Evolutionary conservation across 2,888 invertebrate species (phyloP).

Genomic region (Drosophila quasianomalipes): DNA sequence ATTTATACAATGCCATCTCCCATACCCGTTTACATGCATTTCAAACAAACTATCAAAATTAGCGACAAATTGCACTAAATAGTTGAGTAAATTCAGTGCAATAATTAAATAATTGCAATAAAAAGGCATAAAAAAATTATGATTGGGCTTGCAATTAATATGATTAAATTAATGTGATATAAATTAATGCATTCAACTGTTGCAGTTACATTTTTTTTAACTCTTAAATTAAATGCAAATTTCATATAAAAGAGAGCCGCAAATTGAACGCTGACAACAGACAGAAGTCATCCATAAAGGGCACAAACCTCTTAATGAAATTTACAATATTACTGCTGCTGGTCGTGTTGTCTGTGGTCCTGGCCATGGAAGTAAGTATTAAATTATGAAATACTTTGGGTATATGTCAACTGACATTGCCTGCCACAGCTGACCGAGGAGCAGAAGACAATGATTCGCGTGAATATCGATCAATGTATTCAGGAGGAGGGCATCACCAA

Average conservation of each 20-base stretch:
- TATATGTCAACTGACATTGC: not conserved
- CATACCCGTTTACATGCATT: not conserved
- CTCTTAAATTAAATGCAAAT: not conserved
- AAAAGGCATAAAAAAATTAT: conserved; percentile 1
- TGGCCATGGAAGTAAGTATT: conserved; percentile 56
- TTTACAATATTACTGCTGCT: conserved; percentile 46
- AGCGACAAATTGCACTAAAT: conserved; percentile 12
- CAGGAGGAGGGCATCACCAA: conserved; percentile 57
- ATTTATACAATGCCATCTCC: not conserved
- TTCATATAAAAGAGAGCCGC: conserved; percentile 51
- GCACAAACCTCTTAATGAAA: conserved; percentile 55
- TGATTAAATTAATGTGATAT: not conserved
- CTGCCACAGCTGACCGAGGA: conserved; percentile 54
- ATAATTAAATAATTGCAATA: conserved; percentile 15
- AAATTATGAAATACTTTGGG: not conserved
- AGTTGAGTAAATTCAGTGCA: conserved; percentile 15
- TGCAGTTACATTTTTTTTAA: not conserved
- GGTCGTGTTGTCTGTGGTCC: conserved; percentile 33
- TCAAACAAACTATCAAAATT: not conserved
- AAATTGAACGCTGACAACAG: not conserved
- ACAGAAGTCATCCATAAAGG: not conserved
- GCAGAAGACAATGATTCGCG: conserved; percentile 60
- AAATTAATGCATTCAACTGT: not conserved
- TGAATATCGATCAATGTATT: conserved; percentile 54
- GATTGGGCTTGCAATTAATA: not conserved